Base-by-base conservation (phyloP, 2,113 vertebrate species). In the Macquaria ambigua region DNA sequence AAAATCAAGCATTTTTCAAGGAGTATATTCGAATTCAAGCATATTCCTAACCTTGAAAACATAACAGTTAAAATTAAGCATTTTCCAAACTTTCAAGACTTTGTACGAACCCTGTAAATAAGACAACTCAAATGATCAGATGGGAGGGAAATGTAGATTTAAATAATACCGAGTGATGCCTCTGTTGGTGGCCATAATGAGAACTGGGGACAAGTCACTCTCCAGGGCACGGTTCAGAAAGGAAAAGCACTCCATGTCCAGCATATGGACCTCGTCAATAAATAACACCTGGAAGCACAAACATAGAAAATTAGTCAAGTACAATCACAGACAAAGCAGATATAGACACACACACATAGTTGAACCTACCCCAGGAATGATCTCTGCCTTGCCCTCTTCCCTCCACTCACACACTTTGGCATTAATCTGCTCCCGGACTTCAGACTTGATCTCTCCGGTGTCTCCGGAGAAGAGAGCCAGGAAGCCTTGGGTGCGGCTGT, bases 231-330 rank as follows among this genome's bases (percentile, higher is more conserved):
- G 97, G 90, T 98, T 98, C 83, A 98, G 95, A 92, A 97, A 98
- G 18, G 97, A 98, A 79, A 98, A 98, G 83, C 97, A 98, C 93
- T 98, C 97, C 34, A 98, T 98, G 82, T 98, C 97, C 90, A 98
- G 93, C 97, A 98, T 98, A 77, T 98, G 97, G 9, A 98, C 97
- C 92, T 98, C 97, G 0, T 98, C 97, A 2, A 98, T 98, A 90
- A 98, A 98, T 34, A 98, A 96, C 85, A 98, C 97, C 97, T 98
- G 81, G 16, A 88, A 68, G 1, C 41, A 82, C 56, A 85, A 6
- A 76, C 16, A 28, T 0, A 6, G 2, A 34, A 18, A 53, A 6
- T 10, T 0, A 25, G 14, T 74, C 2, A 15, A 7, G 28, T 12
- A 28, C 23, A 59, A n/a, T 21, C 20, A 46, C n/a, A 77, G 31